Base-by-base conservation (phyloP, 2,113 vertebrate genomes). In the Alosa alosa region DNA sequence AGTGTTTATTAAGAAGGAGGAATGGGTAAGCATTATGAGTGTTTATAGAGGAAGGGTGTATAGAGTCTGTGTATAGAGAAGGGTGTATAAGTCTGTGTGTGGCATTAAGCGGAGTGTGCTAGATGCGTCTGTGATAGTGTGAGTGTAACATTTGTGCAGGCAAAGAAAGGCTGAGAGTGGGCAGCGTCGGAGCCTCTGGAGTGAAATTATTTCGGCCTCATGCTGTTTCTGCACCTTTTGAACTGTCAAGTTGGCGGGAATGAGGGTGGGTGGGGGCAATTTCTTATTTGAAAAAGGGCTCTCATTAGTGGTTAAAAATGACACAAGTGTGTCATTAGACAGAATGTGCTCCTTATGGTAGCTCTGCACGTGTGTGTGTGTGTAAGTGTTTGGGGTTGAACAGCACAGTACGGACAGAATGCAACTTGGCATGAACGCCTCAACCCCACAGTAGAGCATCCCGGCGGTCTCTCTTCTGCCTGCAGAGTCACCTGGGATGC, bases 361-460 rank as follows among this genome's bases (percentile, higher is more conserved):
- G 31, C 31, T 36, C 72, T 44, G 22, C 31, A 2, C 4, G 36
- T 90, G 83, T 85, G 60, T 86, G 18, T 86, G 57, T 85, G 20
- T 87, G 20, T 86, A 39, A 82, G 25, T 87, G 11, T 81, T 0
- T 88, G 46, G 52, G 87, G 22, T 85, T 8, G 83, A 0, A 83
- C 31, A 90, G 75, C 45, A 31, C 31, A 36, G 13, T 13, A 17
- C n/a, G 47, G 52, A 85, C 88, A 91, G 88, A 85, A 91, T 87
- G 91, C 86, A 83, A 72, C 50, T 83, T 49, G 87, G 88, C 50
- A 88, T 90, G 20, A 47, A 85, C 91, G 90, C 86, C 91, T 45
- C 86, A 81, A 87, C 88, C 25, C 72, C 72, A 78, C 72, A 78
- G 72, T 6, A 39, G 72, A 39, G 9, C 72, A 17, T 78, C 72